Percentiles rank a stretch among this genome's conserved stretches.
Evolutionary conservation across 2,797 vertebrate genomes (phyloP).

Genomic region (Clarias fuscus): DNA sequence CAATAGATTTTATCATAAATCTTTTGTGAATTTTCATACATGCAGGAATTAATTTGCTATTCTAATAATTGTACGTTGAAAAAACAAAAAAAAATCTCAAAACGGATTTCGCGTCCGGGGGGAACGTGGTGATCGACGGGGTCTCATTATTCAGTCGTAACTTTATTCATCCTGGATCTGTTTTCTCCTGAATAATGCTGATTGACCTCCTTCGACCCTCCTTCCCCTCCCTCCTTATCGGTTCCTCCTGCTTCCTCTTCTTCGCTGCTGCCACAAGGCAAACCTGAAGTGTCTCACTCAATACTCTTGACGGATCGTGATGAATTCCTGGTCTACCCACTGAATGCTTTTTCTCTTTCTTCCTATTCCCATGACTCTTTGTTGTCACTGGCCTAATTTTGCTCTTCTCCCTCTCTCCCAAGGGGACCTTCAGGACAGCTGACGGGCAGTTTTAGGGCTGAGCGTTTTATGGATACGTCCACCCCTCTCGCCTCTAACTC

Average conservation of each 20-base stretch:
- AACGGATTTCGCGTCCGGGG: not conserved
- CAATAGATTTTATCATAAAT: too few species aligned
- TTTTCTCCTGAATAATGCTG: not conserved
- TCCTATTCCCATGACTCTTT: constrained; percentile 61
- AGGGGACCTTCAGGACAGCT: constrained; percentile 54
- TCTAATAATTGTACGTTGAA: not conserved
- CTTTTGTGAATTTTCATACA: too few species aligned
- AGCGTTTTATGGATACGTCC: constrained; percentile 58
- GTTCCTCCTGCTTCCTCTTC: constrained; percentile 30
- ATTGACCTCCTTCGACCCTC: not conserved
- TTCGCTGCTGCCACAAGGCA: constrained; percentile 48
- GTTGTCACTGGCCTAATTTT: constrained; percentile 69
- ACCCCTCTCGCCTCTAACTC: constrained; percentile 66
- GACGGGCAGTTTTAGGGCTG: constrained; percentile 64
- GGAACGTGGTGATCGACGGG: constrained; percentile 9
- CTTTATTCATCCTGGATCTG: constrained; percentile 18
- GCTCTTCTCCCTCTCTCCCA: constrained; percentile 41
- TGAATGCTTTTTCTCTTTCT: constrained; percentile 60
- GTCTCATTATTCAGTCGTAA: constrained; percentile 46
- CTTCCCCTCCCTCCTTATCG: not conserved
- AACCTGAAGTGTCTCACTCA: constrained; percentile 70
- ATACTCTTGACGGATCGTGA: constrained; percentile 66
- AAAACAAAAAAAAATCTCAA: not conserved
- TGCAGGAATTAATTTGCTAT: not conserved
- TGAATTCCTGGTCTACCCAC: constrained; percentile 62